phyloP scores from a whole-genome alignment of 2,113 vertebrate genomes.

The Neolamprologus variostigma region DNA sequence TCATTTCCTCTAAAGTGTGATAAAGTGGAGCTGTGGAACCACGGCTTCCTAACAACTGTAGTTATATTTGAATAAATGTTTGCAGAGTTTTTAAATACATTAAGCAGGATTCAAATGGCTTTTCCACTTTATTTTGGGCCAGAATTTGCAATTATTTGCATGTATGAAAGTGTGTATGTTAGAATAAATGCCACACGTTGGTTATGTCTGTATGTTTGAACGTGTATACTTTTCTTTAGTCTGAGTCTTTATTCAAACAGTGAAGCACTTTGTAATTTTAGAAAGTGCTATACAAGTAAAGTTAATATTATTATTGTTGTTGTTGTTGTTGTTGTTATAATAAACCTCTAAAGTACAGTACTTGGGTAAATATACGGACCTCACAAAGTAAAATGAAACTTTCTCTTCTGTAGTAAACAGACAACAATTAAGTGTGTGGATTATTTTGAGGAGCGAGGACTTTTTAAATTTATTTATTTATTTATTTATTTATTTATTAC shows the following conservation, averaged over 20 bases:
- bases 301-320: fast-evolving
- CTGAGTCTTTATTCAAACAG: not conserved
- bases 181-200: not conserved
- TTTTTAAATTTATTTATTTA: not conserved
- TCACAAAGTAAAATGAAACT: not conserved
- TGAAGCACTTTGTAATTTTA: not conserved
- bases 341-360: not conserved
- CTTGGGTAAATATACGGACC: not conserved
- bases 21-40: not conserved
- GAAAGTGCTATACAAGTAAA: not conserved
- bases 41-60: fast-evolving
- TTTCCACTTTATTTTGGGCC: not conserved
- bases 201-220: not conserved
- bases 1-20: not conserved
- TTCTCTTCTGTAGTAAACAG: fast-evolving
- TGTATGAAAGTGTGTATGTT: not conserved
- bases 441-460: not conserved
- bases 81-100: not conserved
- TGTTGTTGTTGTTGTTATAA: fast-evolving
- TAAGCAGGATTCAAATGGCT: not conserved
- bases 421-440: not conserved
- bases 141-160: not conserved
- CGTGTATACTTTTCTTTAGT: not conserved
- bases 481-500: not conserved
- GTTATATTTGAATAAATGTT: not conserved